phyloP scores from a whole-genome alignment of 2,113 vertebrate species.

The Oncorhynchus keta region DNA sequence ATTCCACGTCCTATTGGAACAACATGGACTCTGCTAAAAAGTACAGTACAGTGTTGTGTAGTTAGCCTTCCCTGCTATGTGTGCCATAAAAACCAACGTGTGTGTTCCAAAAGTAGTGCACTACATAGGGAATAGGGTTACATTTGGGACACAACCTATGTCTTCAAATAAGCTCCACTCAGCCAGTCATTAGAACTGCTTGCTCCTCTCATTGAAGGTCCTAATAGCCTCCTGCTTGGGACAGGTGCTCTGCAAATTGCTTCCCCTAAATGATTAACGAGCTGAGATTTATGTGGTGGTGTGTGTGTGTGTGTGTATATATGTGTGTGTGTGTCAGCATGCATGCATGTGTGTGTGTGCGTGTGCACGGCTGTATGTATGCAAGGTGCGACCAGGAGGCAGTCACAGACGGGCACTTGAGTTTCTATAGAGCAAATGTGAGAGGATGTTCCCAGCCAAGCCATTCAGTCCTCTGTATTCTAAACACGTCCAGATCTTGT shows the following conservation, averaged over 20 bases:
- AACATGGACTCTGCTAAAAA: no score
- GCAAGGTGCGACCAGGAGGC: no score
- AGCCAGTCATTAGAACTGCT: background rate
- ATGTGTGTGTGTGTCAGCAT: conserved; percentile 3
- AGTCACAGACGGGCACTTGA: no score
- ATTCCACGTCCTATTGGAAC: no score
- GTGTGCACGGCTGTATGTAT: background rate
- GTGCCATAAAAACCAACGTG: no score
- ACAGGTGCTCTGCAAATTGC: background rate
- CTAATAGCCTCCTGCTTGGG: background rate
- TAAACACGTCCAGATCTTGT: conserved; percentile 5
- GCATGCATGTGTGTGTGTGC: background rate
- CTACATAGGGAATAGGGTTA: background rate
- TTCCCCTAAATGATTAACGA: background rate
- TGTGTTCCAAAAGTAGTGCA: no score
- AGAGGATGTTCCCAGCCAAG: background rate
- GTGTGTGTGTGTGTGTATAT: background rate
- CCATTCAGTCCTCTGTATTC: conserved; percentile 1
- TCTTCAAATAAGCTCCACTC: conserved; percentile 4
- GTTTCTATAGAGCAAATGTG: no score
- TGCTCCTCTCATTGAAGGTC: background rate
- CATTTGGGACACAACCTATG: background rate
- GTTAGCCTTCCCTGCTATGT: no score
- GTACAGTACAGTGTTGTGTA: no score
- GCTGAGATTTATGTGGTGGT: background rate